Conservation (phyloP, 2,113 vertebrate genomes). For the Notarius quadriscutis region DNA sequence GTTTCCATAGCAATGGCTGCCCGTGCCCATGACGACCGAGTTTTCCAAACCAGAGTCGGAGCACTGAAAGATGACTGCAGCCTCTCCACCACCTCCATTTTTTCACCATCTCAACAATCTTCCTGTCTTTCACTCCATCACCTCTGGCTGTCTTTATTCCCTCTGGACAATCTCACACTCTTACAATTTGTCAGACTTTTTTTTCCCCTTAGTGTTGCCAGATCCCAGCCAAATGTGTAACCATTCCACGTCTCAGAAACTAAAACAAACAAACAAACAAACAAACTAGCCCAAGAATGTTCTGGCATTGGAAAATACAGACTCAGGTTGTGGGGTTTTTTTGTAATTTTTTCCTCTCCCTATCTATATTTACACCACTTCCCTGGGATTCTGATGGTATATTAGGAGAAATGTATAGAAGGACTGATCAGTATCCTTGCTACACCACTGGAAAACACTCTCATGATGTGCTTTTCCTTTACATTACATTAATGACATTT, state of each 20-base stretch:
- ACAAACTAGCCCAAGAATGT: not conserved
- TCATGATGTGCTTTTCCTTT: not conserved
- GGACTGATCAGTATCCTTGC: not conserved
- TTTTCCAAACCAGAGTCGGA: conserved; percentile 3
- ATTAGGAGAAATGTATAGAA: not conserved
- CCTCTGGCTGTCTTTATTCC: not conserved
- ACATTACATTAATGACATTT: too few species aligned
- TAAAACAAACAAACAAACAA: too few species aligned
- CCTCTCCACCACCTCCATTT: not conserved
- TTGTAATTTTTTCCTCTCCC: not conserved
- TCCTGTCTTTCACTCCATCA: not conserved
- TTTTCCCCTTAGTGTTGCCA: not conserved
- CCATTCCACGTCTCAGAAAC: not conserved
- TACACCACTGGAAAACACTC: not conserved
- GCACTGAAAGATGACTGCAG: not conserved
- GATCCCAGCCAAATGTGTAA: not conserved
- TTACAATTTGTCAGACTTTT: not conserved
- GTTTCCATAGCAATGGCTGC: conserved; percentile 53
- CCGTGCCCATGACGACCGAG: conserved; percentile 44
- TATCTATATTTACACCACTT: not conserved
- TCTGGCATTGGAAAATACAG: not conserved
- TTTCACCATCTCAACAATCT: not conserved
- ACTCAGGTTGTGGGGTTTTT: too few species aligned
- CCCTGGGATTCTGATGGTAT: not conserved
- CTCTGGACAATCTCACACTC: not conserved